phyloP scores from a whole-genome alignment of 1,140 invertebrate species.

The Danaus melanippus region DNA sequence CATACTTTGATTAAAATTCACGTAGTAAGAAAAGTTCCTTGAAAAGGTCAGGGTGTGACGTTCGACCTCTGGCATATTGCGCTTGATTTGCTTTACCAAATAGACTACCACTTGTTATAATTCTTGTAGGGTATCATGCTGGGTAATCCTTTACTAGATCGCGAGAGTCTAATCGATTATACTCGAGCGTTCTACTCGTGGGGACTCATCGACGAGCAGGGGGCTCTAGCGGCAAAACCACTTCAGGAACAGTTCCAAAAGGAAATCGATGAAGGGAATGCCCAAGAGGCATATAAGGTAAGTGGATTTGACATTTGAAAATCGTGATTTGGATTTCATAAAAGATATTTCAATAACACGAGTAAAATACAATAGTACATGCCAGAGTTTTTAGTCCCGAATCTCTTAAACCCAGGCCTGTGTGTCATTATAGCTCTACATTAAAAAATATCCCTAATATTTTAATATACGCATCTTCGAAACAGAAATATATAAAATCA shows the following conservation, averaged over 20 bases:
- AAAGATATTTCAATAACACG: not conserved
- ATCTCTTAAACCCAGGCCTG: too few species aligned
- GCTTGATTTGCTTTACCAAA: not conserved
- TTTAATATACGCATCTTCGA: not conserved
- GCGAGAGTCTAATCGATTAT: conserved; percentile 73
- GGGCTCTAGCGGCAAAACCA: conserved; percentile 24
- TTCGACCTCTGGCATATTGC: not conserved
- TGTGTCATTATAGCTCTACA: too few species aligned
- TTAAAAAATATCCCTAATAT: not conserved
- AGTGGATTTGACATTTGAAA: conserved; percentile 11
- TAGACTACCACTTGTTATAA: not conserved
- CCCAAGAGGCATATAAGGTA: conserved; percentile 26
- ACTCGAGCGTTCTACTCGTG: conserved; percentile 75
- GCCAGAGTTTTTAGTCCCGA: too few species aligned
- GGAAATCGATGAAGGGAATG: conserved; percentile 24
- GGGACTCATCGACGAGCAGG: conserved; percentile 72
- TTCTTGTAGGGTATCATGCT: conserved; percentile 72
- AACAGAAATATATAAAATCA: not conserved
- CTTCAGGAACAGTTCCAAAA: conserved; percentile 34
- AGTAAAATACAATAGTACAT: not conserved
- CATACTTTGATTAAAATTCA: not conserved
- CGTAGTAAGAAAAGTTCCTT: not conserved
- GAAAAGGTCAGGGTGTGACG: not conserved
- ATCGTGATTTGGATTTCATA: not conserved
- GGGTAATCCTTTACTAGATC: conserved; percentile 78